Base-by-base conservation (phyloP, 2,113 vertebrate genomes). In the Aspiorhynchus laticeps region DNA sequence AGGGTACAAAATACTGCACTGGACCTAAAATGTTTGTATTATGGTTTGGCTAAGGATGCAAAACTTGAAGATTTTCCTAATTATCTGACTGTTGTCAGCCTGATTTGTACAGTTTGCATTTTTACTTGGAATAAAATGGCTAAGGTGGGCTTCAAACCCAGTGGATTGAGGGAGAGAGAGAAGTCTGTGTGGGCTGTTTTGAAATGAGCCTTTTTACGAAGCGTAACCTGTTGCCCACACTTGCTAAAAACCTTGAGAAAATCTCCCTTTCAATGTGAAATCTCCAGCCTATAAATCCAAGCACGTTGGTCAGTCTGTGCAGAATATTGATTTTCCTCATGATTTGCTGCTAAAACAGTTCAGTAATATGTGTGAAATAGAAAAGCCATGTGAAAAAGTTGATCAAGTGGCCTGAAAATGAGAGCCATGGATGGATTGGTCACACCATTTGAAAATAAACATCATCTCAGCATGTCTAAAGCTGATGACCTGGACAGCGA, bases 291-390 rank as follows among this genome's bases (percentile, higher is more conserved):
- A 46, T 82, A 82, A 82, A 82, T 63, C 15, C 21, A 10, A 51
- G 63, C 63, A 46, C 2, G 2, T 15, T 48, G 80, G 63, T 71
- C 41, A 51, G 63, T 33, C 65, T 71, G 63, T 71, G 81, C 81
- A 83, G 63, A 69, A 83, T 71, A 71, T 71, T 71, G 81, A 83
- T 83, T 83, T 71, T 69, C 63, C 63, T 83, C 65, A 17, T 83
- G 81, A 83, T 71, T 71, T 71, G 43, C 43, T 51, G 81, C 43
- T 71, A 71, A 83, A 71, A 31, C 28, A 71, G 19, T 69, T 48
- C 63, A 17, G 81, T 83, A 71, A 83, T 71, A 83, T 51, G 43
- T 71, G 81, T 71, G 81, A 83, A 83, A 83, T 83, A 83, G 63
- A 83, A 83, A 83, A 83, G 63, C 65, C 19, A 71, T 51, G 19